Conservation (phyloP, 53 echinoderm and acorn worm species). For the Apostichopus leukothele region DNA sequence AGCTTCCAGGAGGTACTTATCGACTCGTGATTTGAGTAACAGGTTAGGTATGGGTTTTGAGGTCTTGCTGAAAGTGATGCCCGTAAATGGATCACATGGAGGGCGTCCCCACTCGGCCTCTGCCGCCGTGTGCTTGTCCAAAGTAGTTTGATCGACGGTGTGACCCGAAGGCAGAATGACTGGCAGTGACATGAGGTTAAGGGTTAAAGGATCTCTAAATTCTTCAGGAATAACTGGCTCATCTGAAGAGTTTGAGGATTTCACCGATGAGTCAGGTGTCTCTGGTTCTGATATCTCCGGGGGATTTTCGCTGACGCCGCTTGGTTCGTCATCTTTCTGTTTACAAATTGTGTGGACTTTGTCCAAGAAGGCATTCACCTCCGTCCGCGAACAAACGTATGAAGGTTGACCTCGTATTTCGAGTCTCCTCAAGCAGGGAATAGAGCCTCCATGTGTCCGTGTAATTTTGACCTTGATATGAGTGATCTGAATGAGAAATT, state of each 20-base stretch:
- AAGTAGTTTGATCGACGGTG: conserved; percentile 79
- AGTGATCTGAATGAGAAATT: conserved; percentile 61
- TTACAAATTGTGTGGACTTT: background rate
- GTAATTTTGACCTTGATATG: conserved; percentile 74
- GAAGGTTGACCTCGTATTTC: conserved; percentile 90
- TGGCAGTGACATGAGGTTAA: conserved; percentile 72
- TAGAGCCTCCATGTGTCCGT: conserved; percentile 63
- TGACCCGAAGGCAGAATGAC: conserved; percentile 91
- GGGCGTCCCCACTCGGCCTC: conserved; percentile 91
- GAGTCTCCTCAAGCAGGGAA: conserved; percentile 70
- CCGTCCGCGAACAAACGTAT: conserved; percentile 14
- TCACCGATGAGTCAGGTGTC: background rate
- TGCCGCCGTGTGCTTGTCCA: conserved; percentile 65
- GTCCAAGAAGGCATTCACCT: conserved; percentile 38
- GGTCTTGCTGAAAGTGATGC: conserved; percentile 61
- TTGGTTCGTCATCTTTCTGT: background rate
- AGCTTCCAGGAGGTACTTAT: conserved; percentile 70
- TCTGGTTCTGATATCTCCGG: background rate
- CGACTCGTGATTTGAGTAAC: conserved; percentile 76
- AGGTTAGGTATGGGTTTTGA: conserved; percentile 85
- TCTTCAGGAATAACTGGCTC: conserved; percentile 67
- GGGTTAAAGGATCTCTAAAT: conserved; percentile 89
- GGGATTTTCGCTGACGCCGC: background rate
- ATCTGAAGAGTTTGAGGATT: background rate
- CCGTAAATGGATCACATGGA: conserved; percentile 90